Conservation (phyloP, 2,797 vertebrate genomes). For the Cirrhinus molitorella region DNA sequence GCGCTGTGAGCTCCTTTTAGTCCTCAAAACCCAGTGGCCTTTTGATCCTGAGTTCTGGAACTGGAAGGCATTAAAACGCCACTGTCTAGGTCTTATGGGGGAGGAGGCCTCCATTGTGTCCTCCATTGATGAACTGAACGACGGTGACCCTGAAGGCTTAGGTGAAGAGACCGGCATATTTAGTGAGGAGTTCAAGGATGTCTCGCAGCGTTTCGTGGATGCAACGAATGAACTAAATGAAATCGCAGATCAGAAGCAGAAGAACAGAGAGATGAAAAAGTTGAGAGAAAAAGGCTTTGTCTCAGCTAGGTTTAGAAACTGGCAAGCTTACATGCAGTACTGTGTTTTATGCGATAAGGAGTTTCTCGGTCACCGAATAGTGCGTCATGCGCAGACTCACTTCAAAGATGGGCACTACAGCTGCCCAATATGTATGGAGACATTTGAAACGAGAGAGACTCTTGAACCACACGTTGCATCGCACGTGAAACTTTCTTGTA, state of each 20-base stretch:
- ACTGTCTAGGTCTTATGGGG: conserved; percentile 95
- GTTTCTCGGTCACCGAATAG: conserved; percentile 96
- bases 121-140: conserved; percentile 95
- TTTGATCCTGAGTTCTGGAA: conserved; percentile 99
- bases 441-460: conserved; percentile 91
- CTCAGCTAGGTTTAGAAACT: conserved; percentile 94
- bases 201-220: conserved; percentile 80
- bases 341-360: conserved; percentile 98
- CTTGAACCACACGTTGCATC: conserved; percentile 94
- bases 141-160: conserved; percentile 85
- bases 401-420: conserved; percentile 89
- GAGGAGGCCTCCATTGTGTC: conserved; percentile 98
- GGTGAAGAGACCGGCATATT: conserved; percentile 81
- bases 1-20: conserved; percentile 93
- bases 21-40: conserved; percentile 97
- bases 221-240: conserved; percentile 84
- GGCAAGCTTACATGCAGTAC: conserved; percentile 99
- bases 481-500: conserved; percentile 95
- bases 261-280: conserved; percentile 93
- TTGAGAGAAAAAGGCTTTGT: conserved; percentile 92
- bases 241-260: conserved; percentile 84
- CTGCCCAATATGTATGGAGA: conserved; percentile 95
- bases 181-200: conserved; percentile 77
- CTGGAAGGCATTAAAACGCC: conserved; percentile 96
- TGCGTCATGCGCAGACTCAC: conserved; percentile 96